Evolutionary conservation across 2,888 invertebrate species (phyloP).

Genomic region (Dusona sp.): DNA sequence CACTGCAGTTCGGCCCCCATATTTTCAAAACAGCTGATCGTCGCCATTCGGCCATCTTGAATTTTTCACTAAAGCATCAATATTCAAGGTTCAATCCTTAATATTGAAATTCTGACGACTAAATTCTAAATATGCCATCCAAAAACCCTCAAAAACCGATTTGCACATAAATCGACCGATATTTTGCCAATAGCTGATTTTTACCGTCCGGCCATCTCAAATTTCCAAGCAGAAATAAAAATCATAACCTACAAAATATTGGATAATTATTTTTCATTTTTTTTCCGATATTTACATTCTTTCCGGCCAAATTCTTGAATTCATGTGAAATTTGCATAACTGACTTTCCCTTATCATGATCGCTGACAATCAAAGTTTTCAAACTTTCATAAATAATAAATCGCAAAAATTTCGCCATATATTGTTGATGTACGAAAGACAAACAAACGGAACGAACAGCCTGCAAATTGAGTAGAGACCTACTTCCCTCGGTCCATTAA

Average conservation of each 20-base stretch:
- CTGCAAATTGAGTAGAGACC: constrained; percentile 4
- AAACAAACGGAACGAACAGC: background rate
- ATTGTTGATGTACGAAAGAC: background rate
- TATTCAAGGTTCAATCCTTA: too few species aligned
- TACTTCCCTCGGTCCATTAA: constrained; percentile 43
- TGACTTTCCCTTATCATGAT: background rate
- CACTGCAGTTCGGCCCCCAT: too few species aligned
- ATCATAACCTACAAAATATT: too few species aligned
- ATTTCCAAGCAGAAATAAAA: too few species aligned
- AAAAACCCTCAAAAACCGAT: background rate
- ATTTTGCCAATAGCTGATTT: too few species aligned
- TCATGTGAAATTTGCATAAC: background rate
- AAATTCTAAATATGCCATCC: background rate
- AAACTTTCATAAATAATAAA: constrained; percentile 4
- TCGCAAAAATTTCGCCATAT: background rate
- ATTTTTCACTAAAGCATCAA: too few species aligned
- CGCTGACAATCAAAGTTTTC: background rate
- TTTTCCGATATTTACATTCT: background rate
- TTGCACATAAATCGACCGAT: too few species aligned
- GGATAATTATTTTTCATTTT: too few species aligned
- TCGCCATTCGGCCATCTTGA: too few species aligned
- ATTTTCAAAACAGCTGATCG: too few species aligned
- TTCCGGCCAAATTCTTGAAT: background rate
- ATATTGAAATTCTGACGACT: background rate
- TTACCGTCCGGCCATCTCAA: too few species aligned